A percentile compares a stretch with the other conserved stretches of the same genome.
These are phyloP conservation scores for Hirundichthys speculiger DNA, from an alignment of 2,113 vertebrate genomes.

Conservation along the genomic window DNA sequence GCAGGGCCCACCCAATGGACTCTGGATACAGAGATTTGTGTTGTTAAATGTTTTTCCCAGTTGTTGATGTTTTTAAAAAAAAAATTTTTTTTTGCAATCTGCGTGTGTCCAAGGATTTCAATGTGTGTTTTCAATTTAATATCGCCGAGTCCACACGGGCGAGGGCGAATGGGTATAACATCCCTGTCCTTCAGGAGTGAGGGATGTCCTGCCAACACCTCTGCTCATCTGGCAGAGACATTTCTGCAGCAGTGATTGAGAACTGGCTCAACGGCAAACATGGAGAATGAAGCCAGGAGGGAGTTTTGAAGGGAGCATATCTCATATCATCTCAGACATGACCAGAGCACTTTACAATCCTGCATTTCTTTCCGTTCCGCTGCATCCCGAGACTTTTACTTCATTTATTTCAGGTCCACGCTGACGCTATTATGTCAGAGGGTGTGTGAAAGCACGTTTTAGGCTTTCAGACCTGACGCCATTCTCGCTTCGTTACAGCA, in stretches of 20 bases:
- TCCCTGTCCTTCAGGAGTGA: conserved; percentile 55
- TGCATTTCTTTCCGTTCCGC: too few relatives aligned
- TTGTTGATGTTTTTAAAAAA: conserved; percentile 60
- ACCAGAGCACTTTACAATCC: background rate
- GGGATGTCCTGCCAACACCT: conserved; percentile 24
- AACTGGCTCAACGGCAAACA: too few relatives aligned
- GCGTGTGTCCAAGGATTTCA: conserved; percentile 51
- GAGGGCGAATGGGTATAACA: conserved; percentile 73
- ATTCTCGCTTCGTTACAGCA: conserved; percentile 24
- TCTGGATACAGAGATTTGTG: conserved; percentile 30
- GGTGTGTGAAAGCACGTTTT: conserved; percentile 13
- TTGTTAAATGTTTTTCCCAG: conserved; percentile 53
- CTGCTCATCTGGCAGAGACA: conserved; percentile 70
- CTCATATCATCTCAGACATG: conserved; percentile 10
- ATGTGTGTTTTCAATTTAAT: conserved; percentile 67
- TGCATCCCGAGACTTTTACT: background rate
- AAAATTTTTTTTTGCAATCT: conserved; percentile 26
- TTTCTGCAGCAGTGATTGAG: conserved; percentile 50
- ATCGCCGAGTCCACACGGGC: conserved; percentile 46
- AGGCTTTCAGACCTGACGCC: conserved; percentile 11
- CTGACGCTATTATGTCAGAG: conserved; percentile 45
- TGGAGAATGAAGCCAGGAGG: background rate
- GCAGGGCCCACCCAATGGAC: conserved; percentile 68
- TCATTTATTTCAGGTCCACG: conserved; percentile 9
- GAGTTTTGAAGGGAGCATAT: background rate